These are phyloP conservation scores for Mus caroli DNA, from an alignment of 2,797 vertebrate genomes.

Conservation along the genomic window DNA sequence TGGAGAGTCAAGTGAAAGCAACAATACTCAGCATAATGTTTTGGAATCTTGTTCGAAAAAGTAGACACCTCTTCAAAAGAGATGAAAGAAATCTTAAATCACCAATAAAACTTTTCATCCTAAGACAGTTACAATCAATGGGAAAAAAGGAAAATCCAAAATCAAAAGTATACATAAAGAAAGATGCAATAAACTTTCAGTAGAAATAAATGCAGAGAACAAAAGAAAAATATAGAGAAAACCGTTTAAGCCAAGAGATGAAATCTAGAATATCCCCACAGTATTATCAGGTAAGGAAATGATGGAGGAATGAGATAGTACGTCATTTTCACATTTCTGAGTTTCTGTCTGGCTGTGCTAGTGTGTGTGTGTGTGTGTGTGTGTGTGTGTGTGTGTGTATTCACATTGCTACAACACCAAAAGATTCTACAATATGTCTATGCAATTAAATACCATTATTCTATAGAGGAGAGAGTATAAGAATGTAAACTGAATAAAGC, in stretches of 20 bases:
- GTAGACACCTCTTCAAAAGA: neutral
- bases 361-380: too few relatives aligned
- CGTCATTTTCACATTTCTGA: neutral
- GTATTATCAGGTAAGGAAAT: neutral
- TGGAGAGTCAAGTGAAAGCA: neutral
- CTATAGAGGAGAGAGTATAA: neutral
- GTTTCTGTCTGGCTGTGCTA: rapidly evolving
- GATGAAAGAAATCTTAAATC: neutral
- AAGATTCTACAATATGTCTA: neutral
- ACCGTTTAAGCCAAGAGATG: neutral
- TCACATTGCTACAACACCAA: neutral
- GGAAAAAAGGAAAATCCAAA: neutral
- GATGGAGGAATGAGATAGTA: neutral
- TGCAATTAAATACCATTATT: neutral
- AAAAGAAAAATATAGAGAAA: neutral
- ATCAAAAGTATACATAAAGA: neutral
- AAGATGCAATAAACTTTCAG: neutral
- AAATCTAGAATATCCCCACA: neutral
- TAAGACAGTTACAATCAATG: neutral
- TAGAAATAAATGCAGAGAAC: neutral
- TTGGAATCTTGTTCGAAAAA: neutral
- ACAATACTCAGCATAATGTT: neutral
- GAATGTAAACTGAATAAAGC: neutral
- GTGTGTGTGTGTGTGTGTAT: too few relatives aligned
- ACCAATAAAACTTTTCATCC: neutral